Conservation (phyloP, 1,140 invertebrate genomes). For the Dryas iulia region DNA sequence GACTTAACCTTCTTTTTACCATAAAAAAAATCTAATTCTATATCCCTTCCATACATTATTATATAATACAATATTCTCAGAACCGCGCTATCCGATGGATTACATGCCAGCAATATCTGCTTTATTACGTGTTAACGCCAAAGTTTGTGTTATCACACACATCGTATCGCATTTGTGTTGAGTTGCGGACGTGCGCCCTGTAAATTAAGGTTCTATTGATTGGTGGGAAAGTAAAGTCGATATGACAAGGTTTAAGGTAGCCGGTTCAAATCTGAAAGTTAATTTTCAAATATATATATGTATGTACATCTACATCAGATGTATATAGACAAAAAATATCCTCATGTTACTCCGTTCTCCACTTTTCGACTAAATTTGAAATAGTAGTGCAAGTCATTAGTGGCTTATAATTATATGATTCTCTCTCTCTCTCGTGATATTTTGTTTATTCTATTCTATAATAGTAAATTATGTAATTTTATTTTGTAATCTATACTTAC, state of each 20-base stretch:
- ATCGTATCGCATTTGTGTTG: not conserved
- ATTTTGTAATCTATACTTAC: not conserved
- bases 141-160: not conserved
- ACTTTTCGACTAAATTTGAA: no score
- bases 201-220: not conserved
- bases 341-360: no score
- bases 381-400: not conserved
- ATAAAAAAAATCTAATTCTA: not conserved
- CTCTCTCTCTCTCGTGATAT: not conserved
- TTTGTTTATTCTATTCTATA: not conserved
- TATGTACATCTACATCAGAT: no score
- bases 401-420: not conserved
- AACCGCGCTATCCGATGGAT: not conserved
- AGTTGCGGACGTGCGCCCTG: not conserved
- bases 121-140: not conserved
- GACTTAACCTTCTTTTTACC: no score
- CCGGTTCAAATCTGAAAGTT: no score
- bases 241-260: no score
- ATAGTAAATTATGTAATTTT: not conserved
- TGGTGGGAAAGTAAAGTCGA: no score
- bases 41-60: not conserved
- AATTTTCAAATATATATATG: no score
- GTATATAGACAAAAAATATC: no score
- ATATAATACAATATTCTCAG: not conserved
- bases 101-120: not conserved